phyloP scores from a whole-genome alignment of 2,888 invertebrate species.

The Alentia gelatinosa region DNA sequence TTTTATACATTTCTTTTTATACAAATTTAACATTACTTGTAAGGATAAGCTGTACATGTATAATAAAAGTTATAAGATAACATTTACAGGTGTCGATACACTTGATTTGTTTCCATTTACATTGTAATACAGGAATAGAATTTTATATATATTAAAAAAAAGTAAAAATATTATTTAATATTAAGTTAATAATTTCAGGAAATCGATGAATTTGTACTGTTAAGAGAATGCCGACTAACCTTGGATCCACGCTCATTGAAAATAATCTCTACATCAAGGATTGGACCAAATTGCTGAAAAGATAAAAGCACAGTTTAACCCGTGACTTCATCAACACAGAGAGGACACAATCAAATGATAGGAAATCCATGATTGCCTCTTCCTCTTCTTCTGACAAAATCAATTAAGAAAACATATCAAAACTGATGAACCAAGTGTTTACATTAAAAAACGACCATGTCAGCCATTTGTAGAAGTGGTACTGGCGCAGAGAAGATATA shows the following conservation, averaged over 20 bases:
- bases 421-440: not conserved
- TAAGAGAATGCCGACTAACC: conserved; percentile 86
- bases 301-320: not conserved
- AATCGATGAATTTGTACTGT: not conserved
- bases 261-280: conserved; percentile 99
- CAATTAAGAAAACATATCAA: not conserved
- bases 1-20: not conserved
- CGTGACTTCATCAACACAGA: not conserved
- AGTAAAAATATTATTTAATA: not conserved
- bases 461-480: not conserved
- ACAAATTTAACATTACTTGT: not conserved
- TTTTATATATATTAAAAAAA: too few relatives aligned
- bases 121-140: too few relatives aligned
- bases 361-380: not conserved
- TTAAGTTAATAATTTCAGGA: not conserved
- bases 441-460: not conserved
- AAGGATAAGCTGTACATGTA: not conserved
- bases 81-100: too few relatives aligned
- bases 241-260: conserved; percentile 99
- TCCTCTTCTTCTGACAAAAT: not conserved
- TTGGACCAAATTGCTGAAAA: conserved; percentile 98
- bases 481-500: not conserved
- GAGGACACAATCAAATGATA: not conserved
- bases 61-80: not conserved
- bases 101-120: too few relatives aligned